Percentiles rank a stretch among this genome's conserved stretches.
phyloP scores from a whole-genome alignment of 2,113 vertebrate species.

The Crotalus horridus region DNA sequence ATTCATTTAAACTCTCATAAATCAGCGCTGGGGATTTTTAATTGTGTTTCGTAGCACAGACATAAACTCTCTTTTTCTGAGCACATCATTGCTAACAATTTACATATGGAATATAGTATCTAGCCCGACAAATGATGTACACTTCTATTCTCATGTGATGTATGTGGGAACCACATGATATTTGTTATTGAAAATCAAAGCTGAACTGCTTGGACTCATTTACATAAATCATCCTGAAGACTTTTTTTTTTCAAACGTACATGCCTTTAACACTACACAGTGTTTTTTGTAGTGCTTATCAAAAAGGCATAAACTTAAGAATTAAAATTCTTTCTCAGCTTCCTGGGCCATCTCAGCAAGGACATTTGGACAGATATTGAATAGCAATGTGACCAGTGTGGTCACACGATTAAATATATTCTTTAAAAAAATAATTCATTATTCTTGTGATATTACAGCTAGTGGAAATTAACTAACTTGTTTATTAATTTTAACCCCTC shows the following conservation, averaged over 20 bases:
- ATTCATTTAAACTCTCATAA: constrained; percentile 90
- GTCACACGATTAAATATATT: constrained; percentile 25
- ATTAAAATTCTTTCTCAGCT: constrained; percentile 14
- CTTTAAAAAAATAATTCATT: not conserved
- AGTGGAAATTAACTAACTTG: not conserved
- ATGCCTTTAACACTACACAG: constrained; percentile 52
- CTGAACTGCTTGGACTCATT: constrained; percentile 72
- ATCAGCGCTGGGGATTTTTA: constrained; percentile 89
- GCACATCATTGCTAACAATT: constrained; percentile 88
- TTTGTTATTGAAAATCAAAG: constrained; percentile 78
- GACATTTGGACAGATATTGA: constrained; percentile 16
- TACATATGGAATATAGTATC: constrained; percentile 88
- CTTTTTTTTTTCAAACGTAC: constrained; percentile 13
- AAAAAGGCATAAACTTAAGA: constrained; percentile 43
- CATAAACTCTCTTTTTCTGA: constrained; percentile 81
- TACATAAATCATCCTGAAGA: constrained; percentile 75
- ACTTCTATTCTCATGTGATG: constrained; percentile 64
- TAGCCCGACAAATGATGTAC: constrained; percentile 87
- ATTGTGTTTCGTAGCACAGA: constrained; percentile 93
- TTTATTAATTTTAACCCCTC: not conserved
- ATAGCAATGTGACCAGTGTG: not conserved
- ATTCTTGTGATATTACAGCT: not conserved
- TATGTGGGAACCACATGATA: constrained; percentile 68
- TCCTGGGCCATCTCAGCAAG: constrained; percentile 37
- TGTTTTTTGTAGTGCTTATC: constrained; percentile 9